Evolutionary conservation across 2,888 invertebrate genomes (phyloP).

Genomic region (Augiades crinisus): DNA sequence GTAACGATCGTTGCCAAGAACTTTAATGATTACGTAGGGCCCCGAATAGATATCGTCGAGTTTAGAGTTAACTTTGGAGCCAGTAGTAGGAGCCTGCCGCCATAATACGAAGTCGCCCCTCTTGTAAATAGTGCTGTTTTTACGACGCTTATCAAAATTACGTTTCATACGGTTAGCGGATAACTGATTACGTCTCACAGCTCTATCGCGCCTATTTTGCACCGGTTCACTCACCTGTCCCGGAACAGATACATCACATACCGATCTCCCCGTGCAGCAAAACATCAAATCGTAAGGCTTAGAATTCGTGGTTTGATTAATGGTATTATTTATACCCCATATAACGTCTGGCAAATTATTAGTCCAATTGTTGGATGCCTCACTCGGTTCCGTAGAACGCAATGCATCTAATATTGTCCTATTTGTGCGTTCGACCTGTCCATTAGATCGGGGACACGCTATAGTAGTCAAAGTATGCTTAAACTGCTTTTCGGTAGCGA

Average conservation of each 20-base stretch:
- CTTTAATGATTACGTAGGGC: conserved; percentile 24
- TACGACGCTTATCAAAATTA: conserved; percentile 31
- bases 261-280: conserved; percentile 27
- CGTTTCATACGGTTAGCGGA: conserved; percentile 27
- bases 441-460: conserved; percentile 35
- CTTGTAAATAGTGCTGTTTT: conserved; percentile 27
- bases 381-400: conserved; percentile 32
- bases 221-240: not conserved
- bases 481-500: conserved; percentile 32
- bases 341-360: conserved; percentile 25
- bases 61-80: conserved; percentile 29
- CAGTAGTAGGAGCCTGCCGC: conserved; percentile 17
- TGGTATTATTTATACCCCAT: conserved; percentile 39
- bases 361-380: conserved; percentile 35
- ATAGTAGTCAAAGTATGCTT: conserved; percentile 30
- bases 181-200: not conserved
- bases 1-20: conserved; percentile 29
- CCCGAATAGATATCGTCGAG: conserved; percentile 27
- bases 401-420: conserved; percentile 32
- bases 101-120: conserved; percentile 34
- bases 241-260: conserved; percentile 16
- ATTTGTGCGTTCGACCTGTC: conserved; percentile 37
- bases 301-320: not conserved
- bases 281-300: conserved; percentile 37
- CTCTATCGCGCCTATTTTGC: conserved; percentile 1